Conservation (phyloP, 2,888 invertebrate genomes). For the Amblyjoppa proteus region DNA sequence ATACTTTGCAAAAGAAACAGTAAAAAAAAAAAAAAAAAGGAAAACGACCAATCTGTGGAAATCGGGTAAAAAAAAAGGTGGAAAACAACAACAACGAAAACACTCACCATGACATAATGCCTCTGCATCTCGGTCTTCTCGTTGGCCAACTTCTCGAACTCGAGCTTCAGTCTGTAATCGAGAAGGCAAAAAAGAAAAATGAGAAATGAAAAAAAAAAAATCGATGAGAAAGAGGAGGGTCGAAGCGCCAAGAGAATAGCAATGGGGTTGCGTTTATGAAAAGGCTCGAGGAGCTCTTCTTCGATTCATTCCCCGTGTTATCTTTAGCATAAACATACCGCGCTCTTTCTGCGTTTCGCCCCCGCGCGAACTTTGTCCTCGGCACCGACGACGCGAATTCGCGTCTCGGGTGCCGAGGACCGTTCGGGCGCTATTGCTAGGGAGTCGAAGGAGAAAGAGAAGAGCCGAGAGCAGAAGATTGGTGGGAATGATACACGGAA, state of each 20-base stretch:
- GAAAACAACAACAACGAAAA: not conserved
- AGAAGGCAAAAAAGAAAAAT: constrained; percentile 56
- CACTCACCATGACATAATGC: constrained; percentile 98
- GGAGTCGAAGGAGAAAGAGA: constrained; percentile 2
- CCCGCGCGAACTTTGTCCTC: constrained; percentile 44
- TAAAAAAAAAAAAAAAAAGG: too few species aligned
- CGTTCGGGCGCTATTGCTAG: constrained; percentile 2
- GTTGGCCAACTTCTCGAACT: constrained; percentile 98
- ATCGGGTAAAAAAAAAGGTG: too few species aligned
- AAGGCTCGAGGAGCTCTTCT: not conserved
- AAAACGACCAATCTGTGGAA: too few species aligned
- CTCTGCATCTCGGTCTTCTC: constrained; percentile 99
- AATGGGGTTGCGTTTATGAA: constrained; percentile 10
- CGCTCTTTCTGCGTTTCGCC: not conserved
- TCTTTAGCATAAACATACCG: not conserved
- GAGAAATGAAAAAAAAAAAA: constrained; percentile 11
- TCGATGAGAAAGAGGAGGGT: constrained; percentile 10
- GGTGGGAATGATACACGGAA: not conserved
- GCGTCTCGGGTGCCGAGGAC: constrained; percentile 31
- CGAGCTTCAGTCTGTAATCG: constrained; percentile 95
- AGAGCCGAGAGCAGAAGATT: not conserved
- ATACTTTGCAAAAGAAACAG: too few species aligned
- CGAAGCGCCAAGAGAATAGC: constrained; percentile 41
- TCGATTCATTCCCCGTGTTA: not conserved
- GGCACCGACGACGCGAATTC: too few species aligned